Evolutionary conservation across 2,888 invertebrate species (phyloP).

Genomic region (Erynnis tages): DNA sequence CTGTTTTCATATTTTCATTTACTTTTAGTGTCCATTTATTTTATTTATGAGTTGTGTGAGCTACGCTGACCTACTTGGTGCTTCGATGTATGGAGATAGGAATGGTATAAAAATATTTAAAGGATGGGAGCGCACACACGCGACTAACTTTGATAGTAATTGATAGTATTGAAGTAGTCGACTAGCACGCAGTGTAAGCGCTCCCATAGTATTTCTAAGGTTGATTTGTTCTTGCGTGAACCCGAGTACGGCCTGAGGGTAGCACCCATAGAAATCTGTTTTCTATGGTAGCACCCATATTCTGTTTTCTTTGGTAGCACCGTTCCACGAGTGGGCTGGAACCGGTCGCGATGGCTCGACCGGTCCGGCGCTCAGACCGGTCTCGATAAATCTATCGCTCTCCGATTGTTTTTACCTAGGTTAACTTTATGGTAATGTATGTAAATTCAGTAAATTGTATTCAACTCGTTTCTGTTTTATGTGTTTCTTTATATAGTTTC

Average conservation of each 20-base stretch:
- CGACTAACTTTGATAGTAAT: too few species aligned
- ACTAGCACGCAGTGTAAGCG: too few species aligned
- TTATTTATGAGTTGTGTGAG: slow-evolving; percentile 4
- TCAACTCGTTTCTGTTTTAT: slow-evolving; percentile 49
- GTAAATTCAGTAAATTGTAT: slow-evolving; percentile 53
- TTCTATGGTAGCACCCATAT: too few species aligned
- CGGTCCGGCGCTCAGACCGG: slow-evolving; percentile 40
- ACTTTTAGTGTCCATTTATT: slow-evolving; percentile 17
- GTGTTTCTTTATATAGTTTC: slow-evolving; percentile 40
- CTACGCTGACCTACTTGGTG: slow-evolving; percentile 2
- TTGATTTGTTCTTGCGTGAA: too few species aligned
- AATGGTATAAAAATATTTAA: slow-evolving; percentile 8
- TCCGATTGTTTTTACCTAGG: slow-evolving; percentile 50
- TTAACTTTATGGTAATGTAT: slow-evolving; percentile 57
- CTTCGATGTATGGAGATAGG: not conserved
- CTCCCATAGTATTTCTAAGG: too few species aligned
- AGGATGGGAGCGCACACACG: too few species aligned
- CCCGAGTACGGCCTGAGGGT: too few species aligned
- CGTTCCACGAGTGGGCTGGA: slow-evolving; percentile 47
- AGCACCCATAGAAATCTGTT: too few species aligned
- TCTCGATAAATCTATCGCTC: slow-evolving; percentile 47
- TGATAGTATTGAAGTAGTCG: too few species aligned
- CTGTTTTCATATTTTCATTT: slow-evolving; percentile 22
- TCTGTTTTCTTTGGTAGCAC: too few species aligned
- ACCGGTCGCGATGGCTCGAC: slow-evolving; percentile 41